Evolutionary conservation across 92 coral and sea anemone genomes (phyloP).

Genomic region (Phenganax subtilis): DNA sequence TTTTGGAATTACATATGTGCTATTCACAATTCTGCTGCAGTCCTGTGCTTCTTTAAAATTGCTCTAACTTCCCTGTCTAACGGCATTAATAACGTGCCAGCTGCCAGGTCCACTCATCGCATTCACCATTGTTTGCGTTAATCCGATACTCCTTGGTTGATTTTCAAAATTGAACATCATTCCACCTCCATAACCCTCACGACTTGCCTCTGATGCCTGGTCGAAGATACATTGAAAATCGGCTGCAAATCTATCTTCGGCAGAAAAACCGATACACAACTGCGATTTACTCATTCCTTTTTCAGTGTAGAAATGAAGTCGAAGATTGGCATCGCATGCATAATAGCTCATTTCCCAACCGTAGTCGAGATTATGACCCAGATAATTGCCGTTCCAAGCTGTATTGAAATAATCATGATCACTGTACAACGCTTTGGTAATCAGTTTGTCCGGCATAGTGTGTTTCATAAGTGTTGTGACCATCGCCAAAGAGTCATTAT

Average conservation of each 20-base stretch:
- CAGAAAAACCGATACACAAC: conserved; percentile 17
- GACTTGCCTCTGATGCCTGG: not conserved
- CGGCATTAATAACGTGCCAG: not conserved
- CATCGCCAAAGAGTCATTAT: not conserved
- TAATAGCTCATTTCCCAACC: conserved; percentile 15
- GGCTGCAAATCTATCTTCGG: not conserved
- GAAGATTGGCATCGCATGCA: not conserved
- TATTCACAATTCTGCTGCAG: too few species aligned
- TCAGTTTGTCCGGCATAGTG: not conserved
- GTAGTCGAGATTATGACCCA: not conserved
- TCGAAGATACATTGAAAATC: not conserved
- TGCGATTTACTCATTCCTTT: conserved; percentile 1
- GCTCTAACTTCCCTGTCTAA: not conserved
- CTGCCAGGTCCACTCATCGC: conserved; percentile 1
- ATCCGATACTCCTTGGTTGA: not conserved
- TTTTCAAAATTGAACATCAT: conserved; percentile 1
- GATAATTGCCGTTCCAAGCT: not conserved
- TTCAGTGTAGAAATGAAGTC: not conserved
- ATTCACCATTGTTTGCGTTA: not conserved
- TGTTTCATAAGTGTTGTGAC: conserved; percentile 4
- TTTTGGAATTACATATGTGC: too few species aligned
- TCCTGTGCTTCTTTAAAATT: too few species aligned
- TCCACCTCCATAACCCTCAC: not conserved
- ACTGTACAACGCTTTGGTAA: not conserved
- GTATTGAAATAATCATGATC: not conserved